phyloP scores from a whole-genome alignment of 2,888 invertebrate species.

The Ochropacha duplaris region DNA sequence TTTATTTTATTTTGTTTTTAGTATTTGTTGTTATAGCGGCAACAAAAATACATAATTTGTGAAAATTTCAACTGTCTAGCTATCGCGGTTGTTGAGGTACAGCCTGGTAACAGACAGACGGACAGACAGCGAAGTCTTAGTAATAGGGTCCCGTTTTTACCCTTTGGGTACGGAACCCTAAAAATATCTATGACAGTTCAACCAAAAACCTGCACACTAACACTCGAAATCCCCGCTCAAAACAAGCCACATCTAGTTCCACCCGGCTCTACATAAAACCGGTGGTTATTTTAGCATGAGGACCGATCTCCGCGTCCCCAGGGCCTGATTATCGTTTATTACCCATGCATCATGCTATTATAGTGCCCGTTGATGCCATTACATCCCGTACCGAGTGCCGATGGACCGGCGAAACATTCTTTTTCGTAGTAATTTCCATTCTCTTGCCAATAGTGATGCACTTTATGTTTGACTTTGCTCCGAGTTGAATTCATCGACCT shows the following conservation, averaged over 20 bases:
- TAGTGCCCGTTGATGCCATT: slow-evolving; percentile 21
- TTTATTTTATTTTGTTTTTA: too few species aligned
- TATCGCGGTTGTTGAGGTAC: too few species aligned
- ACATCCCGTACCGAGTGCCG: slow-evolving; percentile 24
- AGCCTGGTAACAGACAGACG: too few species aligned
- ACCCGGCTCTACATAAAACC: background rate
- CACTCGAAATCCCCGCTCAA: background rate
- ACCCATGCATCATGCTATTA: slow-evolving; percentile 58
- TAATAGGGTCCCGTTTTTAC: too few species aligned
- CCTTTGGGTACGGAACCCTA: too few species aligned
- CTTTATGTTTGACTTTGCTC: background rate
- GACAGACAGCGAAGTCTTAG: too few species aligned
- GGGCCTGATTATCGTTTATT: slow-evolving; percentile 69
- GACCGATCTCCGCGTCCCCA: slow-evolving; percentile 43
- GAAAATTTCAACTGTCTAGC: too few species aligned
- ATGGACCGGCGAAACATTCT: slow-evolving; percentile 36
- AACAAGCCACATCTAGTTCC: background rate
- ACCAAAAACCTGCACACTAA: too few species aligned
- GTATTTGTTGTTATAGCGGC: too few species aligned
- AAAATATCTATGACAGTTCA: too few species aligned
- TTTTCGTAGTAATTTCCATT: slow-evolving; percentile 20
- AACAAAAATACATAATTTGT: too few species aligned
- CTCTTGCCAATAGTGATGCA: background rate
- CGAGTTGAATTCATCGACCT: too few species aligned
- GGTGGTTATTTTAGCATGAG: slow-evolving; percentile 17